Evolutionary conservation across 2,888 invertebrate genomes (phyloP).

Genomic region (Bombylius major): DNA sequence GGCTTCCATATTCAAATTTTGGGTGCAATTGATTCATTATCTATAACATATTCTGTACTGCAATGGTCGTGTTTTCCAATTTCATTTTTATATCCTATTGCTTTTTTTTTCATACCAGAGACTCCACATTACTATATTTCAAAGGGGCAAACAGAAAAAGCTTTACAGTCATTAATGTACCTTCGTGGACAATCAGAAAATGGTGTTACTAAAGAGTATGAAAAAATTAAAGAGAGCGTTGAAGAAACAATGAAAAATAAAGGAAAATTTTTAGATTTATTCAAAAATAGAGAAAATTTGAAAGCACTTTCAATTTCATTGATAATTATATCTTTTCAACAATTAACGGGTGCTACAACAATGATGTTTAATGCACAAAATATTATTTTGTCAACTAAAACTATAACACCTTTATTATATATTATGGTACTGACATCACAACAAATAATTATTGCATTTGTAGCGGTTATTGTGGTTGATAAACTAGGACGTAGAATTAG

Average conservation of each 20-base stretch:
- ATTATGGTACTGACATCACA: background rate
- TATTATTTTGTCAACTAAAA: background rate
- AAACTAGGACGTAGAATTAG: background rate
- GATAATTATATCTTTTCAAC: background rate
- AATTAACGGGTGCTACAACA: background rate
- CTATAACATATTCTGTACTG: constrained; percentile 18
- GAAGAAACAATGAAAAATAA: background rate
- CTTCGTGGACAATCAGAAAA: background rate
- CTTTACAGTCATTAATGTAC: constrained; percentile 35
- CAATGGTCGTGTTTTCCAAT: constrained; percentile 44
- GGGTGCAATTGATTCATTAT: background rate
- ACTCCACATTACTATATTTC: constrained; percentile 52
- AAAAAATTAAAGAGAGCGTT: background rate
- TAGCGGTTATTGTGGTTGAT: background rate
- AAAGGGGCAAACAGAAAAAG: constrained; percentile 43
- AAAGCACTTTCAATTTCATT: background rate
- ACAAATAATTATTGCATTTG: background rate
- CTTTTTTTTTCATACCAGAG: constrained; percentile 57
- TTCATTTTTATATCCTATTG: constrained; percentile 33
- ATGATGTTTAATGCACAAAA: background rate
- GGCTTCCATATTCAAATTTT: background rate
- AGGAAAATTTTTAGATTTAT: background rate
- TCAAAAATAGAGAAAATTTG: background rate
- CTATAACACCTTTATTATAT: background rate
- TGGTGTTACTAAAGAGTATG: background rate